Conservation (phyloP, 2,113 vertebrate species). For the Chionodraco myersi region DNA sequence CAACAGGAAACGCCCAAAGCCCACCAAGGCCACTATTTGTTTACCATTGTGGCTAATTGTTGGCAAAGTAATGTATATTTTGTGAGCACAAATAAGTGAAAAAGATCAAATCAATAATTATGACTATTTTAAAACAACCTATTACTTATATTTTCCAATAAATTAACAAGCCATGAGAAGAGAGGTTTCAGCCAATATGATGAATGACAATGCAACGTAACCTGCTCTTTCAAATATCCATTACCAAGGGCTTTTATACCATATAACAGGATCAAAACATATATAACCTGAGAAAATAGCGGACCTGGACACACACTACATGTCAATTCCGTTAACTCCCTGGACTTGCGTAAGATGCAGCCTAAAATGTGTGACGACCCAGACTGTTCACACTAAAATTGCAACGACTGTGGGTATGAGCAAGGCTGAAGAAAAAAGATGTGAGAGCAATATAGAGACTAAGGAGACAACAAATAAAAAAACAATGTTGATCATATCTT, state of each 20-base stretch:
- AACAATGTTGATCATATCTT: neutral
- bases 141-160: no score
- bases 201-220: neutral
- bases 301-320: neutral
- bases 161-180: no score
- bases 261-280: neutral
- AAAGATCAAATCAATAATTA: neutral
- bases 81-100: neutral
- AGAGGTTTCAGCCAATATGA: no score
- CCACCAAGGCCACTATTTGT: neutral
- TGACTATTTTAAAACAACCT: no score
- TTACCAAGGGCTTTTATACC: neutral
- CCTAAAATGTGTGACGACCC: neutral
- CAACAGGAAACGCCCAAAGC: slow-evolving; percentile 37
- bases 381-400: neutral
- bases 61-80: slow-evolving; percentile 7
- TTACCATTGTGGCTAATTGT: neutral
- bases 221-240: neutral
- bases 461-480: neutral
- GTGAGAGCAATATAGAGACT: neutral
- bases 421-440: neutral
- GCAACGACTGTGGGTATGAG: neutral
- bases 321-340: neutral
- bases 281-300: neutral
- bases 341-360: neutral